Evolutionary conservation across 2,113 vertebrate species (phyloP), one percentile per base, ranked within the genome.

Genomic region (Caretta caretta): DNA sequence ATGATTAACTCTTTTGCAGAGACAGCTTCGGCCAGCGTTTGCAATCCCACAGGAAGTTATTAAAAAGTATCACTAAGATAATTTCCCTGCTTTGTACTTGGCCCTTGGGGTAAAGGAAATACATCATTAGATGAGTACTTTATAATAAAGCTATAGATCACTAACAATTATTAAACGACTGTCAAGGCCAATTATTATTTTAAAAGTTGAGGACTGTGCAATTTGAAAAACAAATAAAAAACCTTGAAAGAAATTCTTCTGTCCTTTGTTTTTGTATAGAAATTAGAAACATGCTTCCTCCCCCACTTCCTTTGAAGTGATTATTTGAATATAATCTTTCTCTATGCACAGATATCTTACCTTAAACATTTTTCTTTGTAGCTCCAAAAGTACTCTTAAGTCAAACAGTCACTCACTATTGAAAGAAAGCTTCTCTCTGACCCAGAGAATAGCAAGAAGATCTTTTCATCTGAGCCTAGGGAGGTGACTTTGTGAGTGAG

Each of bases 1-100:
- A 98, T 98, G 98, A 98, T 98, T 98, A 99, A 98, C 98, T 99
- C 98, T 98, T 98, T 98, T 98, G 94, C 97, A 97, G 96, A 97
- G 98, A 98, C 97, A 93, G 97, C 96, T 97, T 97, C 89, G 87
- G 88, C 97, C 96, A 97, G 96, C 93, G 97, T 87, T 98, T 98
- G 96, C 93, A 98, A 96, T 99, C 98, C 98, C 98, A 98, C 97
- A 98, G 99, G 99, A 99, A 99, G 98, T 99, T 99, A 99, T 99
- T 99, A 99, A 99, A 62, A 99, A 98, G 97, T 98, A 98, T 98
- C 97, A 92, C 98, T 89, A 42, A 98, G 98, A 99, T 98, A 98
- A 98, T 98, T 98, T 97, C 95, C 82, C 94, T 96, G 95, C 98
- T 99, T 98, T 98, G 98, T 98, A 98, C 98, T 98, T 98, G 95